These are phyloP conservation scores for Trichopria drosophilae DNA, from an alignment of 2,888 invertebrate genomes.

Conservation along the genomic window DNA sequence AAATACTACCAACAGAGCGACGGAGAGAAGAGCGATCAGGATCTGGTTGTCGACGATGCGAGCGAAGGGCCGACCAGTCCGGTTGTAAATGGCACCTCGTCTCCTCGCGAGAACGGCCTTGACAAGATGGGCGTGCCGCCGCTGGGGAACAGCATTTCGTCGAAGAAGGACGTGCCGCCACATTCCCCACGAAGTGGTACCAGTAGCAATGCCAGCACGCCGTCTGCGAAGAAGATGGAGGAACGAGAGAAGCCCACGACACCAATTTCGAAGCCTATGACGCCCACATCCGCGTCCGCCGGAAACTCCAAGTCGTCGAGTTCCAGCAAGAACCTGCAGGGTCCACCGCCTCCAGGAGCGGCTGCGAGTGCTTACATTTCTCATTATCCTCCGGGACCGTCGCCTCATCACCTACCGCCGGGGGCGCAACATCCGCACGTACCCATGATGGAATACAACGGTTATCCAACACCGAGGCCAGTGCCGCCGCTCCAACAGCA, in stretches of 20 bases:
- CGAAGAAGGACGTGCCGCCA: conserved; percentile 47
- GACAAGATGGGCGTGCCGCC: conserved; percentile 66
- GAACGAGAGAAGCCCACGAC: conserved; percentile 85
- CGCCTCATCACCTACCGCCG: conserved; percentile 66
- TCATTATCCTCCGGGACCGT: conserved; percentile 61
- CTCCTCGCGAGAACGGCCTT: conserved; percentile 83
- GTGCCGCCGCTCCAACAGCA: conserved; percentile 61
- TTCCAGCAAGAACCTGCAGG: conserved; percentile 56
- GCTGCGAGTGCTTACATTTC: conserved; percentile 52
- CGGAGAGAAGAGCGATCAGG: conserved; percentile 86
- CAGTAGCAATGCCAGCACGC: conserved; percentile 85
- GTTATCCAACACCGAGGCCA: conserved; percentile 64
- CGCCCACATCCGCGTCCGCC: conserved; percentile 70
- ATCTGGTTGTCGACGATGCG: conserved; percentile 92
- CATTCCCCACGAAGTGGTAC: conserved; percentile 73
- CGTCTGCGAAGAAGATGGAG: conserved; percentile 78
- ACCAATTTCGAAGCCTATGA: conserved; percentile 85
- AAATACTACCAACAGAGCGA: conserved; percentile 71
- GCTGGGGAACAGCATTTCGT: conserved; percentile 45
- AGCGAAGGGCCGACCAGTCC: conserved; percentile 90
- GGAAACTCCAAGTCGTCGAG: conserved; percentile 43
- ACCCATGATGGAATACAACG: conserved; percentile 67
- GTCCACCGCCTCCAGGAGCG: conserved; percentile 58
- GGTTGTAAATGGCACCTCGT: conserved; percentile 77
- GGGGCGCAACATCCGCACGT: conserved; percentile 65